A percentile compares a stretch with the other conserved stretches of the same genome.
phyloP scores from a whole-genome alignment of 2,797 vertebrate genomes.

The Thalassophryne amazonica region DNA sequence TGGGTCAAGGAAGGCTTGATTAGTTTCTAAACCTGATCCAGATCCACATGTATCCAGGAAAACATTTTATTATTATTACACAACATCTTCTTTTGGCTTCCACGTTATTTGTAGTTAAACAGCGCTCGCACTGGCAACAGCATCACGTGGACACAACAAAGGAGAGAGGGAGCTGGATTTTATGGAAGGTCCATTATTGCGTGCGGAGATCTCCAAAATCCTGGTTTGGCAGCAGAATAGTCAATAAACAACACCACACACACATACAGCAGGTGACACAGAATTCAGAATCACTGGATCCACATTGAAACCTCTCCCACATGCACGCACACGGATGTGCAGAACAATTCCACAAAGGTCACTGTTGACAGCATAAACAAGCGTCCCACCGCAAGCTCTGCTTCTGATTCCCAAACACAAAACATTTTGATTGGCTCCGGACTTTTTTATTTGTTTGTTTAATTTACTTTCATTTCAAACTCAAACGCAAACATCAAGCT shows the following conservation, averaged over 20 bases:
- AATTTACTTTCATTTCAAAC: slow-evolving; percentile 56
- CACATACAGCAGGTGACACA: no score
- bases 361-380: slow-evolving; percentile 54
- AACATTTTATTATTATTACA: no score
- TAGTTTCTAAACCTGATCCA: no score
- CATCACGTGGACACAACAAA: slow-evolving; percentile 21
- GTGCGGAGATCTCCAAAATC: slow-evolving; percentile 54
- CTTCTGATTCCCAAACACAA: slow-evolving; percentile 62
- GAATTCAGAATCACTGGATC: no score
- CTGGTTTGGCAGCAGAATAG: slow-evolving; percentile 49
- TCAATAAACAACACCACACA: slow-evolving; percentile 59
- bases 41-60: no score
- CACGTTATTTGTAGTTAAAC: no score
- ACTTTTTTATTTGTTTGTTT: slow-evolving; percentile 68
- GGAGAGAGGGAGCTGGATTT: slow-evolving; percentile 25
- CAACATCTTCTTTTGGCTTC: no score
- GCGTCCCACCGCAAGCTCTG: slow-evolving; percentile 49
- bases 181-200: slow-evolving; percentile 46
- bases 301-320: no score
- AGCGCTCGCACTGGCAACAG: no score
- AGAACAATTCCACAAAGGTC: slow-evolving; percentile 44
- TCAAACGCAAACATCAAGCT: slow-evolving; percentile 47
- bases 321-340: neutral
- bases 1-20: no score
- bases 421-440: slow-evolving; percentile 66